These are phyloP conservation scores for Lacerta viridis DNA, from an alignment of 2,797 vertebrate species.

Conservation along the genomic window DNA sequence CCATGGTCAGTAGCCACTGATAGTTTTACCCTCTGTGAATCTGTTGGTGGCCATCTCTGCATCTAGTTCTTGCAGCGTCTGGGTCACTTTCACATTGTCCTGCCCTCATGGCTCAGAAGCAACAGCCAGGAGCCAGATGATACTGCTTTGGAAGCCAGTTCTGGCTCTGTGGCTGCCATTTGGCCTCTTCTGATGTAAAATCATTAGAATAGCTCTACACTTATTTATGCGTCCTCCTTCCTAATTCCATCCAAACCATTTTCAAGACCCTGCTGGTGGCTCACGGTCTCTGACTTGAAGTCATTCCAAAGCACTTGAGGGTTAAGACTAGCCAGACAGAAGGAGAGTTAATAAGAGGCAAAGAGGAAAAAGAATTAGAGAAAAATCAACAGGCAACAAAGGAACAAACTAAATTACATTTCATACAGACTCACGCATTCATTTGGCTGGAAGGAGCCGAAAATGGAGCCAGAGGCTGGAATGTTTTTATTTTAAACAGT, in stretches of 20 bases:
- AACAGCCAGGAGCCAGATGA: background rate
- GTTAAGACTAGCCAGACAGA: conserved; percentile 67
- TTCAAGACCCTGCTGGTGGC: conserved; percentile 31
- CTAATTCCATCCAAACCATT: conserved; percentile 23
- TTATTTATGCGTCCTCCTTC: accelerated
- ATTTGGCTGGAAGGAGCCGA: conserved; percentile 70
- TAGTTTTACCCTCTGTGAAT: no score
- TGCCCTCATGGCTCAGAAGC: background rate
- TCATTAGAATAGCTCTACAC: background rate
- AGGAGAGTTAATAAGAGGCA: conserved; percentile 63
- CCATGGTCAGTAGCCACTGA: no score
- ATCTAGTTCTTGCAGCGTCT: background rate
- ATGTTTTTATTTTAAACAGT: conserved; percentile 76
- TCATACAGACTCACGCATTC: conserved; percentile 65
- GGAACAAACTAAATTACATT: conserved; percentile 75
- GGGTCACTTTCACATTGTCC: background rate
- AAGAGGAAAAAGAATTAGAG: conserved; percentile 75
- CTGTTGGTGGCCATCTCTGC: background rate
- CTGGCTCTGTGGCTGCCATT: background rate
- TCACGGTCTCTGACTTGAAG: background rate
- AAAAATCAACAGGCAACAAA: conserved; percentile 73
- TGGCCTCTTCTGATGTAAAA: background rate
- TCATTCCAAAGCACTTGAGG: conserved; percentile 50
- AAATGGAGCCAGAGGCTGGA: conserved; percentile 66
- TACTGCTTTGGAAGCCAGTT: background rate